Evolutionary conservation across 2,888 invertebrate genomes (phyloP).

Genomic region (Cremastinae sp.): DNA sequence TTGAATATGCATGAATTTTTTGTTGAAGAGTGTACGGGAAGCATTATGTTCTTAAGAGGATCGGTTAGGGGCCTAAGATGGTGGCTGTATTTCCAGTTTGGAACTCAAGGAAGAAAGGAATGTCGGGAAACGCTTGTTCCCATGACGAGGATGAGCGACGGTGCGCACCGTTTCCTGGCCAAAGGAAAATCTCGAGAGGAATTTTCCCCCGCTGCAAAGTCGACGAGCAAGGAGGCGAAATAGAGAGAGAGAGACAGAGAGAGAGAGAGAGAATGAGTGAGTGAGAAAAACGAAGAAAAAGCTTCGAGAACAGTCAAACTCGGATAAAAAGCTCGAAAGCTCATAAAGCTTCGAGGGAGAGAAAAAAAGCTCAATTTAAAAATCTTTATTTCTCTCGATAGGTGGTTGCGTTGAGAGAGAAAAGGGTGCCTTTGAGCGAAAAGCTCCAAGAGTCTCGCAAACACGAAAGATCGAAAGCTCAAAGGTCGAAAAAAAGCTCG

Average conservation of each 20-base stretch:
- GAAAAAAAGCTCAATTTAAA: background rate
- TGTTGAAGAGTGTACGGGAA: no score
- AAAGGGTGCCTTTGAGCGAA: no score
- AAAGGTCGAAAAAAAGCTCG: constrained; percentile 12
- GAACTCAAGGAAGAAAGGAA: constrained; percentile 31
- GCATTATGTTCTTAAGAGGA: background rate
- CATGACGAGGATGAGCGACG: constrained; percentile 8
- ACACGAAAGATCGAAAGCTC: no score
- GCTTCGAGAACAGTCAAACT: no score
- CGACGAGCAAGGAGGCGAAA: constrained; percentile 6
- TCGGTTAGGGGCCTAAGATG: constrained; percentile 1
- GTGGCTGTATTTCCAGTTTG: constrained; percentile 12
- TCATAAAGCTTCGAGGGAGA: background rate
- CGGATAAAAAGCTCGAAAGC: no score
- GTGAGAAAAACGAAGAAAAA: background rate
- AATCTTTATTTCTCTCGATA: no score
- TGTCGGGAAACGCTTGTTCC: constrained; percentile 40
- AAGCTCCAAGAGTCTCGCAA: no score
- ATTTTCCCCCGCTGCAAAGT: constrained; percentile 17
- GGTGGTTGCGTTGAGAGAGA: no score
- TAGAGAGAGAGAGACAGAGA: no score
- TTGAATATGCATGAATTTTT: background rate
- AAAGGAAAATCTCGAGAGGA: constrained; percentile 35
- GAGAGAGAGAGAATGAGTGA: background rate
- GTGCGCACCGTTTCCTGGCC: constrained; percentile 21